Base-by-base conservation (phyloP, 2,888 invertebrate genomes). In the Halocaridina rubra region DNA sequence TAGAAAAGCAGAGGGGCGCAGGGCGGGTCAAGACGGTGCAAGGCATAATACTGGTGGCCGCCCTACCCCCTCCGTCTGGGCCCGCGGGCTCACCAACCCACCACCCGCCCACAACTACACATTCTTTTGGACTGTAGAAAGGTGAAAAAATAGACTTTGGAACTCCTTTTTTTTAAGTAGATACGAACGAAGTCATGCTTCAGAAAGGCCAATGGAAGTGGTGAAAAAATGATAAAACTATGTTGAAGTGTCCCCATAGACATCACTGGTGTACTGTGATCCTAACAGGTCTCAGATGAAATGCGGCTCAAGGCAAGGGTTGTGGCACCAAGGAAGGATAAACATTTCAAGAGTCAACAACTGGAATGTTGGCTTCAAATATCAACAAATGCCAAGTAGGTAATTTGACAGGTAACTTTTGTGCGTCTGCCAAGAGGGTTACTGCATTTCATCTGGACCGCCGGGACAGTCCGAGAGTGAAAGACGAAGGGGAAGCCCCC, bases 91-190 rank as follows among this genome's bases (percentile, higher is more conserved):
- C 81, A 32, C 74, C 59, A 74, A 75, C 75, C 76, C 75, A 61
- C 78, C 59, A 59, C 59, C 81, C 81, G 78, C 81, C 81, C 79
- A 80, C 72, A 85, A 81, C 82, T 77, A 78, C 71, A 78, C 53
- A 78, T 78, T 78, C 76, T 71, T 85, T 78, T 86, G 79, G 79
- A 81, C 78, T 78, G 81, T 77, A 87, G 81, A 86, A 87, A 87
- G 81, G 87, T 87, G 87, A 80, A 87, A 87, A 87, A 87, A 87
- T 87, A 87, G 87, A 87, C 87, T 87, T 87, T 87, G 72, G 84
- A 86, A 84, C 75, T 72, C 81, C 76, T 81, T 84, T 74, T 79
- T 80, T 76, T 80, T 86, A 81, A 78, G 79, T 78, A 86, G 74
- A 79, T 81, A 81, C 81, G 39, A 80, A 80, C 75, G 80, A 80